These are phyloP conservation scores for Aphaenogaster ashmeadi DNA, from an alignment of 1,140 invertebrate genomes.

Conservation along the genomic window DNA sequence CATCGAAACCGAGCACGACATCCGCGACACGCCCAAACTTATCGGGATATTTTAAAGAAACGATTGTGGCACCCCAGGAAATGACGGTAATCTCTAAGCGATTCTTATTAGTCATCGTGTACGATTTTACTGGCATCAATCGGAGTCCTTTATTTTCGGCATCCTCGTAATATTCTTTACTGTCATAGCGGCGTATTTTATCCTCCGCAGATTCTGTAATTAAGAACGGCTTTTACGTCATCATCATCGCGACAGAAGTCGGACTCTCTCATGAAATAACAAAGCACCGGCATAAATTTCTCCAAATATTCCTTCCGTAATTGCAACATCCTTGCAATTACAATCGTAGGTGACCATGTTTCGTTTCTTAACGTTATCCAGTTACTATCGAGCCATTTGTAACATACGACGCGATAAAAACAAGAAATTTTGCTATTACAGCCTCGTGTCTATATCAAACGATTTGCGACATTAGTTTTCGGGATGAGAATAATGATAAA, in stretches of 20 bases:
- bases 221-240: not conserved
- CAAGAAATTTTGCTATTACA: constrained; percentile 13
- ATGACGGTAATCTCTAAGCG: constrained; percentile 88
- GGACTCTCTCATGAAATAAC: not conserved
- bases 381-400: not conserved
- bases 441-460: not conserved
- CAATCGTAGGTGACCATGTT: constrained; percentile 75
- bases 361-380: constrained; percentile 11
- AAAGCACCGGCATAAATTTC: constrained; percentile 74
- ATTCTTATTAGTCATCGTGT: constrained; percentile 87
- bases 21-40: constrained; percentile 89
- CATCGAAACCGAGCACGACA: constrained; percentile 91
- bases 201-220: constrained; percentile 8
- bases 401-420: not conserved
- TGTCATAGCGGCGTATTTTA: not conserved
- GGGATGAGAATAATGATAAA: not conserved
- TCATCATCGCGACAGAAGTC: not conserved
- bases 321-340: constrained; percentile 73
- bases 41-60: constrained; percentile 90
- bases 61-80: constrained; percentile 91
- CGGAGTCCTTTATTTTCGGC: constrained; percentile 1
- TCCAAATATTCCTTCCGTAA: constrained; percentile 80
- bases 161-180: constrained; percentile 4
- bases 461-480: not conserved
- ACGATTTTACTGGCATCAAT: constrained; percentile 81